Conservation (phyloP, 92 coral and sea anemone genomes). For the Pocillopora meandrina region DNA sequence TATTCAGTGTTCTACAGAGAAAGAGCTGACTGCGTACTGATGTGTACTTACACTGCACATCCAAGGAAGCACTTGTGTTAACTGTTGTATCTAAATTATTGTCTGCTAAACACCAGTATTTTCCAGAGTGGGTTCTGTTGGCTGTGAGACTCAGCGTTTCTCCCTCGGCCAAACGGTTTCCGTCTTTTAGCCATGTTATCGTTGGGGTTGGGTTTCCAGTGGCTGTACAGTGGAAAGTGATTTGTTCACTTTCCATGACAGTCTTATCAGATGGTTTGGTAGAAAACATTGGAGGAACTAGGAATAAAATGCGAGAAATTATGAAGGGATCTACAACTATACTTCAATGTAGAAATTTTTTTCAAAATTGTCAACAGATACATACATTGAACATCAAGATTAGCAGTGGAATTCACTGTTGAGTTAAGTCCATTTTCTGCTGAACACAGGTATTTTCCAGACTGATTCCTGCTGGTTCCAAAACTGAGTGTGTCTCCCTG, state of each 20-base stretch:
- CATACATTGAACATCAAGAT: conserved; percentile 18
- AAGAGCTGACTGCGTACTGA: too few relatives aligned
- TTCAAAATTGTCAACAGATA: not conserved
- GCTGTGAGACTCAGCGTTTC: not conserved
- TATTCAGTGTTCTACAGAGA: too few relatives aligned
- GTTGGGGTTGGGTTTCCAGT: not conserved
- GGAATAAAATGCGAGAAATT: too few relatives aligned
- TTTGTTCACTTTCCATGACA: not conserved
- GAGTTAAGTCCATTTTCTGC: conserved; percentile 2
- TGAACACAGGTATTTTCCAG: conserved; percentile 28
- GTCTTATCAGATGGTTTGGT: not conserved
- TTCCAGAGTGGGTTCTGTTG: not conserved
- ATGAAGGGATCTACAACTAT: too few relatives aligned
- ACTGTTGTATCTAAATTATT: not conserved
- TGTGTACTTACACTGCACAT: not conserved
- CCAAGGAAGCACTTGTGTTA: not conserved
- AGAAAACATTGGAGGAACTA: not conserved
- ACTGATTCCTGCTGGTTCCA: not conserved
- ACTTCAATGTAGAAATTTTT: too few relatives aligned
- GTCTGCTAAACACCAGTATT: not conserved
- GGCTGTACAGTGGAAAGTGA: not conserved
- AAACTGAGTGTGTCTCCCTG: not conserved
- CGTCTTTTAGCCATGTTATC: not conserved
- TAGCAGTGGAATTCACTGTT: conserved; percentile 1
- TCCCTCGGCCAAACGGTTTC: not conserved